phyloP scores from a whole-genome alignment of 2,888 invertebrate species.

The Notodonta ziczac region DNA sequence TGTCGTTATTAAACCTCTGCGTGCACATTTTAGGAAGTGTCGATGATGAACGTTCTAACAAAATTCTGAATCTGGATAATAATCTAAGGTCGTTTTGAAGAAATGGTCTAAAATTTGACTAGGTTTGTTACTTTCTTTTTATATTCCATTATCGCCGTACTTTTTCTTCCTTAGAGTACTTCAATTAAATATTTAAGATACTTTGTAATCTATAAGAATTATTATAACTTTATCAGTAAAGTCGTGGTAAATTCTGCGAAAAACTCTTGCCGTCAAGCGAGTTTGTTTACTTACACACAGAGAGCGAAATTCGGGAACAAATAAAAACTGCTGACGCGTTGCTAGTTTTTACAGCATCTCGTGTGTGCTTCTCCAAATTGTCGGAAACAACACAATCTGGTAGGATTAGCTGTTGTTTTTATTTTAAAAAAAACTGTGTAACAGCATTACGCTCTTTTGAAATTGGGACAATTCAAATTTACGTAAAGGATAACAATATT shows the following conservation, averaged over 20 bases:
- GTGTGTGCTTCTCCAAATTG: slow-evolving; percentile 40
- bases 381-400: slow-evolving; percentile 20
- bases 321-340: slow-evolving; percentile 63
- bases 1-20: slow-evolving; percentile 7
- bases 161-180: too few species aligned
- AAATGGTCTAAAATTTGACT: too few species aligned
- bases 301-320: slow-evolving; percentile 57
- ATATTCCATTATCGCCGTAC: too few species aligned
- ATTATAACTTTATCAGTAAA: slow-evolving; percentile 16
- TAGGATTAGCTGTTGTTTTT: background rate
- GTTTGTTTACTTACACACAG: slow-evolving; percentile 57
- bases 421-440: background rate
- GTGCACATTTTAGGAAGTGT: background rate
- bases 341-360: slow-evolving; percentile 50
- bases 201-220: too few species aligned
- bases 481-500: slow-evolving; percentile 3
- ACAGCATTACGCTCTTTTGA: background rate
- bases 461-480: background rate
- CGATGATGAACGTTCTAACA: background rate
- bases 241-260: slow-evolving; percentile 43
- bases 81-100: too few species aligned
- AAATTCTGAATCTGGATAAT: background rate
- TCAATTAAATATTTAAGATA: too few species aligned
- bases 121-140: too few species aligned
- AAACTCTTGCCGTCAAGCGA: slow-evolving; percentile 47